Percentiles rank a stretch among this genome's conserved stretches.
These are phyloP conservation scores for Odontamblyopus rebecca DNA, from an alignment of 2,797 vertebrate genomes.

Conservation along the genomic window DNA sequence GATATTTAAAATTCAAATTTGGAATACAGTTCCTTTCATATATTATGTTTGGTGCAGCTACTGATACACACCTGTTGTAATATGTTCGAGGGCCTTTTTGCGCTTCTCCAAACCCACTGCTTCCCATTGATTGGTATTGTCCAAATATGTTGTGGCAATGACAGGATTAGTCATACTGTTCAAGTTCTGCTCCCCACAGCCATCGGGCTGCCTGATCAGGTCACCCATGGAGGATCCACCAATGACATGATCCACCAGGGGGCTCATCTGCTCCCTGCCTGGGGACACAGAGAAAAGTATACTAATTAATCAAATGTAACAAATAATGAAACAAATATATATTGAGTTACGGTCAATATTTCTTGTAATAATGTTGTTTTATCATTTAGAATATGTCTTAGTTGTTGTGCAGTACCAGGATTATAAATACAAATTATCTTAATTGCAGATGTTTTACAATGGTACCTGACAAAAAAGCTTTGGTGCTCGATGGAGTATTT, in stretches of 20 bases:
- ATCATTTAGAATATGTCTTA: too few relatives aligned
- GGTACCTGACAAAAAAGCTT: constrained; percentile 83
- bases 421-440: neutral
- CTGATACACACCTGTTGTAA: constrained; percentile 74
- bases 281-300: constrained; percentile 1
- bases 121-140: constrained; percentile 85
- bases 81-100: constrained; percentile 66
- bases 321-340: too few relatives aligned
- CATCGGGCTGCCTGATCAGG: constrained; percentile 78
- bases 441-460: neutral
- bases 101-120: constrained; percentile 71
- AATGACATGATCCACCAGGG: constrained; percentile 78
- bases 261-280: constrained; percentile 74
- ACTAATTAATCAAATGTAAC: too few relatives aligned
- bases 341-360: too few relatives aligned
- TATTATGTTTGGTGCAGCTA: neutral
- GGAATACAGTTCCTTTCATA: neutral
- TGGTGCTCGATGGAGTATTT: constrained; percentile 77
- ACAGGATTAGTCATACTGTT: constrained; percentile 79
- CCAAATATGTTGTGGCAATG: constrained; percentile 86
- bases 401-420: neutral
- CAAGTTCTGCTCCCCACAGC: constrained; percentile 90
- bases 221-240: constrained; percentile 75
- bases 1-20: too few relatives aligned
- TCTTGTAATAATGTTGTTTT: too few relatives aligned